These are phyloP conservation scores for Drosophila miranda DNA, from an alignment of 1,140 invertebrate genomes.

Conservation along the genomic window DNA sequence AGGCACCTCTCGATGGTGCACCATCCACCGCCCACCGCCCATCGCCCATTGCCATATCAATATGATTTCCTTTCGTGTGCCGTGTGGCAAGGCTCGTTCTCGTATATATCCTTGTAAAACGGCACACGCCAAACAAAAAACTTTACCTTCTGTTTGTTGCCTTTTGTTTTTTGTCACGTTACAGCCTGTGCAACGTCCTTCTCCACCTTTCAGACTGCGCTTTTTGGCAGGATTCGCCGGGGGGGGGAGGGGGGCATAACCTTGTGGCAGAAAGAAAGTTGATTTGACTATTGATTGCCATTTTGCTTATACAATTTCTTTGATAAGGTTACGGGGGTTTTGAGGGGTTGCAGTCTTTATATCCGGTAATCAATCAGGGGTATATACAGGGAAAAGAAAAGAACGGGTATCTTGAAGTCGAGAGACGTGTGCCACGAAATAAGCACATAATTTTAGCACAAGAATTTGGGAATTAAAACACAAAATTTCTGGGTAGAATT, in stretches of 20 bases:
- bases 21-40: background rate
- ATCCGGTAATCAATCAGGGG: background rate
- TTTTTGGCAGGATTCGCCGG: conserved; percentile 30
- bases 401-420: no score
- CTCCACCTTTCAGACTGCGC: conserved; percentile 33
- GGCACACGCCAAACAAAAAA: conserved; percentile 54
- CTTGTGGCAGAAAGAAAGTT: conserved; percentile 53
- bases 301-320: conserved; percentile 23
- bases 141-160: conserved; percentile 24
- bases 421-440: no score
- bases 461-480: no score
- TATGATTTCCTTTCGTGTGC: conserved; percentile 39
- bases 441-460: no score
- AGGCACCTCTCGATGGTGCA: background rate
- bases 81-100: conserved; percentile 44
- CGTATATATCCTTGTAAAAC: conserved; percentile 46
- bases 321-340: conserved; percentile 44
- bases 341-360: conserved; percentile 19
- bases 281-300: conserved; percentile 60
- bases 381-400: no score
- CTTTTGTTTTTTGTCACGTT: conserved; percentile 55
- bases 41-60: conserved; percentile 42
- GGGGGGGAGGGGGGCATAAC: conserved; percentile 27
- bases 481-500: no score
- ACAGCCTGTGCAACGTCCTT: background rate